phyloP scores from a whole-genome alignment of 2,888 invertebrate species.

The Coleophora flavipennella region DNA sequence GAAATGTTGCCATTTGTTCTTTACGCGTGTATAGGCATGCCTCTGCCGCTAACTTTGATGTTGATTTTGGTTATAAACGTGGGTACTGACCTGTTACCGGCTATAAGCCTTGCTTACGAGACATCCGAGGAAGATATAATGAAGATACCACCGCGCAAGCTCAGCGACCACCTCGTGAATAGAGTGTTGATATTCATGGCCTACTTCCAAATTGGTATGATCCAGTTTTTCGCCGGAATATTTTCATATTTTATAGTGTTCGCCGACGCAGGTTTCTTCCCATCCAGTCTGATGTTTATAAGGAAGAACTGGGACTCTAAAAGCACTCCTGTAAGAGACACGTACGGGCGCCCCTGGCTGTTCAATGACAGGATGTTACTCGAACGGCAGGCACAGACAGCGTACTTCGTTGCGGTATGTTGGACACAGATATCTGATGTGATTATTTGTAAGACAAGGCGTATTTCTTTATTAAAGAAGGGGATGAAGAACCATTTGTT shows the following conservation, averaged over 20 bases:
- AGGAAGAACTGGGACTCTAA: conserved; percentile 80
- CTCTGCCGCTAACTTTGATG: conserved; percentile 76
- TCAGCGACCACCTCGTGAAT: conserved; percentile 68
- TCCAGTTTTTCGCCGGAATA: conserved; percentile 87
- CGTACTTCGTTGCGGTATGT: conserved; percentile 85
- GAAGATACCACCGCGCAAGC: conserved; percentile 72
- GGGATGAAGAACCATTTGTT: conserved; percentile 81
- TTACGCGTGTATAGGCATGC: conserved; percentile 81
- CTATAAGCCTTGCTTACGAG: conserved; percentile 85
- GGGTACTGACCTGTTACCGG: conserved; percentile 85
- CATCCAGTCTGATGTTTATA: conserved; percentile 76
- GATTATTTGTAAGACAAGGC: conserved; percentile 83
- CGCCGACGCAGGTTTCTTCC: conserved; percentile 85
- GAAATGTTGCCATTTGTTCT: conserved; percentile 88
- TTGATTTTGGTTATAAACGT: conserved; percentile 81
- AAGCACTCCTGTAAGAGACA: conserved; percentile 77
- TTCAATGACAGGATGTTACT: conserved; percentile 77
- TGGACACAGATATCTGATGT: conserved; percentile 84
- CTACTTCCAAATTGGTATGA: conserved; percentile 89
- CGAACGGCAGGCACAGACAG: conserved; percentile 83
- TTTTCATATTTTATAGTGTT: conserved; percentile 85
- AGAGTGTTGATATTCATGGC: conserved; percentile 81
- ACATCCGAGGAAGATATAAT: conserved; percentile 83
- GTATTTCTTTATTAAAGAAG: conserved; percentile 81
- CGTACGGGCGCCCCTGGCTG: conserved; percentile 84